Evolutionary conservation across 2,888 invertebrate genomes (phyloP), one percentile per base, ranked within the genome.

Genomic region (Drosophila pegasa): DNA sequence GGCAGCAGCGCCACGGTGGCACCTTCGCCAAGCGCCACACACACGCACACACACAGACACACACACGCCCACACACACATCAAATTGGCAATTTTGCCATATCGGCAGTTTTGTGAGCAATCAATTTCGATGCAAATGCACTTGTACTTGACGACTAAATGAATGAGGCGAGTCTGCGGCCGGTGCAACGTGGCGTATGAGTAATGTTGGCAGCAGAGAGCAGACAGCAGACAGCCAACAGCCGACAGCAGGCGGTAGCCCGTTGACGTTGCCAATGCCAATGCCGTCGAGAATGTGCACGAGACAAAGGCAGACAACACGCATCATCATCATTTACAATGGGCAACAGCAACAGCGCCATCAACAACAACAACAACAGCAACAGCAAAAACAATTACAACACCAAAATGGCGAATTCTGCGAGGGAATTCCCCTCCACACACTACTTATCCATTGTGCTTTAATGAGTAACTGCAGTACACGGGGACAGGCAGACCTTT

Each of bases 91-190:
- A 83, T 83, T 83, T 81, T 60, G 79, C 77, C 81, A 72, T 78
- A 81, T 83, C 88, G 83, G 70, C 85, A 87, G 80, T 87, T 87
- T 85, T 85, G 86, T 75, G 86, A 85, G 83, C 87, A 85, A 85
- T 87, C 85, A 87, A 85, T 87, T 85, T 85, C 77, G 87, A 85
- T 85, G 85, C 85, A 87, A 85, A 85, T 85, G 80, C 81, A 78
- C 87, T 87, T 79, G 82, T 76, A 87, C 86, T 80, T 87, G 85
- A 85, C 81, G 87, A 81, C 83, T 83, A 80, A 86, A 80, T 86
- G 83, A 83, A 86, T 83, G 83, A 71, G 74, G 71, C 75, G 45
- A 54, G 41, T 52, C 57, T 75, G 75, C 38, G 62, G 75, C 48
- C 61, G 67, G 38, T 61, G 72, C 70, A 71, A 73, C 80, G 73